Conservation (phyloP, 2,888 invertebrate genomes). For the Euclidia mi region DNA sequence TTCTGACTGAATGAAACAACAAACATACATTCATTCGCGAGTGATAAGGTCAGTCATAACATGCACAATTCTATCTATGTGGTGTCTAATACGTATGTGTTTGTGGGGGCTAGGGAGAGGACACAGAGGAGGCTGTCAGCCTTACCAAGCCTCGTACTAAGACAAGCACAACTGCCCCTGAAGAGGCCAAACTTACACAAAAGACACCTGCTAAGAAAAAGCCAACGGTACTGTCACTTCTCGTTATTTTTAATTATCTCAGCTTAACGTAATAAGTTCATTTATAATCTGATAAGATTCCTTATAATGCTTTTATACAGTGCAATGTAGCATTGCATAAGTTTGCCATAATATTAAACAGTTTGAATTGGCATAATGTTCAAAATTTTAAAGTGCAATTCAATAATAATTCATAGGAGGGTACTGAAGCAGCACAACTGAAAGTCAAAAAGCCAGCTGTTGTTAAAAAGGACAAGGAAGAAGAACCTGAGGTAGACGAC, state of each 20-base stretch:
- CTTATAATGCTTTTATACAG: too few relatives aligned
- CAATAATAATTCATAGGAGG: slow-evolving; percentile 74
- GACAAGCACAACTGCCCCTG: slow-evolving; percentile 86
- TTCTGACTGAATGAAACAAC: too few relatives aligned
- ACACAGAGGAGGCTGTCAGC: slow-evolving; percentile 86
- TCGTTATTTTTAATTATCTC: slow-evolving; percentile 76
- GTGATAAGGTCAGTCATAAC: slow-evolving; percentile 24
- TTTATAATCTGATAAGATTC: too few relatives aligned
- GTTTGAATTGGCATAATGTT: slow-evolving; percentile 3
- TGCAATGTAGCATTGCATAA: too few relatives aligned
- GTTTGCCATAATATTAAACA: too few relatives aligned
- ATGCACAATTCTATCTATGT: slow-evolving; percentile 33
- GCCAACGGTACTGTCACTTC: slow-evolving; percentile 77
- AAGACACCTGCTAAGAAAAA: slow-evolving; percentile 88
- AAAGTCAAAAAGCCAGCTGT: slow-evolving; percentile 87
- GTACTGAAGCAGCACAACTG: slow-evolving; percentile 83
- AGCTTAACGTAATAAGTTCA: slow-evolving; percentile 41
- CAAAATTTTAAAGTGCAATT: slow-evolving; percentile 30
- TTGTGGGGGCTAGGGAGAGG: slow-evolving; percentile 82
- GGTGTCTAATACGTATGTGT: slow-evolving; percentile 61
- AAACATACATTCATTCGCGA: background rate
- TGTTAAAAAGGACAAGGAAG: slow-evolving; percentile 76
- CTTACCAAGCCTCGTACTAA: slow-evolving; percentile 85
- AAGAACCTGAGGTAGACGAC: slow-evolving; percentile 79
- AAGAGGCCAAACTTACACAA: slow-evolving; percentile 87